Base-by-base conservation (phyloP, 2,888 invertebrate species). In the Acholoe squamosa region DNA sequence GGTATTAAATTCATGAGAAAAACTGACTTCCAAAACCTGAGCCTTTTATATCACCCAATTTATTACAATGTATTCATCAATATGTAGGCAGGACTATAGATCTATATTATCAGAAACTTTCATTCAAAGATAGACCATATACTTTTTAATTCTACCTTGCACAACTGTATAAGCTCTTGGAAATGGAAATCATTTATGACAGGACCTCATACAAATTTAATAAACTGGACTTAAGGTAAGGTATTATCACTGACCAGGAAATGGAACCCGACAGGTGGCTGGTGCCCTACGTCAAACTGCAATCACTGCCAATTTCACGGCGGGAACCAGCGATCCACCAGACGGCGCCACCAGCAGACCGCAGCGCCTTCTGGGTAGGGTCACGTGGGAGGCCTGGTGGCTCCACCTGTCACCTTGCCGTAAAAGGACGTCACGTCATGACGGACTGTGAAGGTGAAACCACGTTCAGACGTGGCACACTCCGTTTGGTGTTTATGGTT, bases 331-430 rank as follows among this genome's bases (percentile, higher is more conserved):
- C 25, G 22, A 71, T 25, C 19, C 19, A 28, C 25, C 71, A 28
- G 71, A 28, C 31, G 71, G 71, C 71, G 71, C 71, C 71, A 71
- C 28, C 14, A 25, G 28, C 28, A 25, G 71, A n/a, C 14, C 71
- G 71, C 71, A 28, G 71, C 25, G 71, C 31, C 71, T 71, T 71
- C 25, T 71, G 71, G 71, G 71, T 71, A 71, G 14, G 71, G 71
- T 28, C 71, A 71, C 71, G 71, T 71, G 71, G 25, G n/a, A 28
- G 28, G 28, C 31, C 31, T 28, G 61, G 61, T 61, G 71, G 71
- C 71, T 71, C 71, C 28, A 71, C 31, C 71, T 28, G 71, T 71
- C 71, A 28, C 28, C 28, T n/a, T 22, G 19, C 31, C 31, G 25
- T 14, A 71, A 28, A 71, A 71, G 71, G 71, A 14, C 71, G 28